These are phyloP conservation scores for Leptosomus discolor DNA, from an alignment of 2,113 vertebrate genomes.

Conservation along the genomic window DNA sequence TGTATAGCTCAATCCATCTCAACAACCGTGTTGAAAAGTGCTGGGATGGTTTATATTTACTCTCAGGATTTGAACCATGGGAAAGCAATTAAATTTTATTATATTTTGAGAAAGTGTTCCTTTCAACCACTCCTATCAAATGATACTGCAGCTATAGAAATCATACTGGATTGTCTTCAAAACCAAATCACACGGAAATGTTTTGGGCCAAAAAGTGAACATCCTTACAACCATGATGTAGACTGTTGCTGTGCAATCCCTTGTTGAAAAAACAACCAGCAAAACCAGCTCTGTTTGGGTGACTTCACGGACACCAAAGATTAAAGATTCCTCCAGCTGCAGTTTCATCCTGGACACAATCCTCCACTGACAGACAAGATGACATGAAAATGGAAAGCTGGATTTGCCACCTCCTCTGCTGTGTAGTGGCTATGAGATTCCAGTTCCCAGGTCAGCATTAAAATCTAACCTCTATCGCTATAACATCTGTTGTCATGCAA, in stretches of 20 bases:
- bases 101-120: background rate
- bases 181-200: background rate
- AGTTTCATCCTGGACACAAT: background rate
- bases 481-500: background rate
- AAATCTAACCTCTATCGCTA: background rate
- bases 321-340: background rate
- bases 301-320: background rate
- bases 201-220: background rate
- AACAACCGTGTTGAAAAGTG: background rate
- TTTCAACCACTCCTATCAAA: background rate
- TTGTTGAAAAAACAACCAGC: background rate
- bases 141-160: background rate
- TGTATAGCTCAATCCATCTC: background rate
- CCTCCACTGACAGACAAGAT: background rate
- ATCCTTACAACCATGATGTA: background rate
- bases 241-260: background rate
- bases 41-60: background rate
- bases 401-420: background rate
- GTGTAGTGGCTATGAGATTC: background rate
- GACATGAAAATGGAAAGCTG: background rate
- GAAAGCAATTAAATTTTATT: conserved; percentile 10
- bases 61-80: background rate
- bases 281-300: background rate
- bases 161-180: background rate
- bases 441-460: background rate